Base-by-base conservation (phyloP, 2,888 invertebrate species). In the Meta bourneti region DNA sequence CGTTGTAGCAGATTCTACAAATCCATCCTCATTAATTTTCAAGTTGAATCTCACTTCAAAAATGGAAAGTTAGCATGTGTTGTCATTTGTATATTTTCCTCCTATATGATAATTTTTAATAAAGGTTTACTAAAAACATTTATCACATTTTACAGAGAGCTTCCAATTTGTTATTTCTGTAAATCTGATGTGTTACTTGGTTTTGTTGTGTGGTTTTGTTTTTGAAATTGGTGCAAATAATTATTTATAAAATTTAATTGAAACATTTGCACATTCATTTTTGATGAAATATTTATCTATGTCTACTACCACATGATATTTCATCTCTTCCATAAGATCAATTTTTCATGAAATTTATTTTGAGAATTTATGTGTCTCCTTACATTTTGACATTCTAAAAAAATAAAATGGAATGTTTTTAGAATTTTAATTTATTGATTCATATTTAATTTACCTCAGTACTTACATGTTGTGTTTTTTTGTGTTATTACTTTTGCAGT, bases 1-100 rank as follows among this genome's bases (percentile, higher is more conserved):
- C 87, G 96, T 98, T 93, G 98, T 99, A 0, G 98, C 99, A 0
- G 99, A 99, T 95, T 95, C 97, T 34, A 99, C 99, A 6, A 97
- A 97, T 7, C 98, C 99, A 0, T 97, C 96, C 94, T 97, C 98
- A 9, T 95, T 98, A 81, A 96, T 97, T 95, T 96, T 98, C 75
- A 92, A 90, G 69, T 79, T 93, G 34, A 82, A 93, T 72, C 80
- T 93, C 74, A 88, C 87, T 16, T 90, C 89, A 5, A 83, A 87
- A 49, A 91, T 91, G 91, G 91, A 91, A 71, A 91, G 83, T 20
- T 87, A 83, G 49, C 9, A 48, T 70, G 34, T 34, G 34, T 34
- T 34, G 34, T 34, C 34, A 34, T 75, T 8, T 87, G 52, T 79
- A 54, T 72, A 84, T 75, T 52, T 82, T 34, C 48, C 69, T 48